Conservation (phyloP, 2,113 vertebrate species). For the Colistium nudipinnis region DNA sequence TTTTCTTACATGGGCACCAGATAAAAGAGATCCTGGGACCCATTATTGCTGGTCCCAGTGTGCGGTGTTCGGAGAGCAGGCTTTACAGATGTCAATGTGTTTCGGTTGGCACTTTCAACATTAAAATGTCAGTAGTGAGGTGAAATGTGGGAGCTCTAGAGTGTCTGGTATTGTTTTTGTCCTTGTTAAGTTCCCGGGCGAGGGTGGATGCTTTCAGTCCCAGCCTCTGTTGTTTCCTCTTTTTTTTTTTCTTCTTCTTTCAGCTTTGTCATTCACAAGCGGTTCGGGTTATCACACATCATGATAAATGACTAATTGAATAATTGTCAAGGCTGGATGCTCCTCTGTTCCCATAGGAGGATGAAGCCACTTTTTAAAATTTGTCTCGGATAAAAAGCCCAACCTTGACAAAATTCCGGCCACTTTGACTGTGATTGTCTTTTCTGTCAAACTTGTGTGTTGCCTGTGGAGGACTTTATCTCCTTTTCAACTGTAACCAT, state of each 20-base stretch:
- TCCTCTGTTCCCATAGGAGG: background rate
- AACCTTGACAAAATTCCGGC: slow-evolving; percentile 25
- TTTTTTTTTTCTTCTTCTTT: background rate
- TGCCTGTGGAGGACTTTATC: slow-evolving; percentile 35
- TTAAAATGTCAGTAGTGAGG: slow-evolving; percentile 21
- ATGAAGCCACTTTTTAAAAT: background rate
- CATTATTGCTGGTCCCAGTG: slow-evolving; percentile 40
- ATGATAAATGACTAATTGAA: slow-evolving; percentile 9
- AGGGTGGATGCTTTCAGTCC: background rate
- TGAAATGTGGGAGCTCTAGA: slow-evolving; percentile 7
- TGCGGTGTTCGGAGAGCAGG: slow-evolving; percentile 9
- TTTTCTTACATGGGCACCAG: slow-evolving; percentile 5
- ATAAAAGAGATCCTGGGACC: slow-evolving; percentile 19
- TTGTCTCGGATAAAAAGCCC: slow-evolving; percentile 15
- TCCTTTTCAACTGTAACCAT: slow-evolving; percentile 27
- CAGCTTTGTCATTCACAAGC: background rate
- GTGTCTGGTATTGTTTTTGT: slow-evolving; percentile 6
- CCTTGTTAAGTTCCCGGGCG: slow-evolving; percentile 16
- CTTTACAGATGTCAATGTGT: slow-evolving; percentile 11
- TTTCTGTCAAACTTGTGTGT: slow-evolving; percentile 33
- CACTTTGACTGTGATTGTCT: slow-evolving; percentile 71
- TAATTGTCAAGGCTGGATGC: background rate
- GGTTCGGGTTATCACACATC: background rate
- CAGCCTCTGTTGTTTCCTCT: slow-evolving; percentile 1
- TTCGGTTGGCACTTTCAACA: slow-evolving; percentile 64